Percentiles rank a stretch among this genome's conserved stretches.
Conservation (phyloP, 2,888 invertebrate genomes). For the Ashinkailepas kermadecensis region DNA sequence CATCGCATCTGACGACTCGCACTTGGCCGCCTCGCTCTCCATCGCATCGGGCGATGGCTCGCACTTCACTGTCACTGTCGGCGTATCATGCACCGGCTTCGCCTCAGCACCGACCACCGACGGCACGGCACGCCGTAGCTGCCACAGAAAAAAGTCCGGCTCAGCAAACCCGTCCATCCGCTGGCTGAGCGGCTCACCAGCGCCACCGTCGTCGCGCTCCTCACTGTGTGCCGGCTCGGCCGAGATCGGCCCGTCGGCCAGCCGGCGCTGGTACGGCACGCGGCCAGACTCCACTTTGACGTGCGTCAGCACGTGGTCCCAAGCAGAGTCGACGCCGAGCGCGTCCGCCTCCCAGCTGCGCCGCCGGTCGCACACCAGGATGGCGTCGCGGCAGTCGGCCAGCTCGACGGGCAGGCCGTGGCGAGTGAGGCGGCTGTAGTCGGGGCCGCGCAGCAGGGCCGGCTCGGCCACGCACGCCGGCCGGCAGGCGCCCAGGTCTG, state of each 20-base stretch:
- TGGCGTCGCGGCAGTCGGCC: slow-evolving; percentile 63
- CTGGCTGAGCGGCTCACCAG: background rate
- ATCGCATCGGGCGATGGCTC: background rate
- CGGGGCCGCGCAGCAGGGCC: slow-evolving; percentile 42
- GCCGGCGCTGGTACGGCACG: slow-evolving; percentile 49
- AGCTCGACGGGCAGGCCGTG: slow-evolving; percentile 70
- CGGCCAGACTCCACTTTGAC: slow-evolving; percentile 73
- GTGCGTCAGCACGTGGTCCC: slow-evolving; percentile 60
- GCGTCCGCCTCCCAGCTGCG: slow-evolving; percentile 62
- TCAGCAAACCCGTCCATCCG: background rate
- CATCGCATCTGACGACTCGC: background rate
- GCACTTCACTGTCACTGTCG: no score
- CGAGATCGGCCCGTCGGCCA: slow-evolving; percentile 39
- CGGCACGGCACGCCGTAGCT: background rate
- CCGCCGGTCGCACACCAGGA: slow-evolving; percentile 69
- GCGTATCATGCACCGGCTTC: background rate
- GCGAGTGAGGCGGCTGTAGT: slow-evolving; percentile 74
- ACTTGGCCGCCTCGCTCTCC: background rate
- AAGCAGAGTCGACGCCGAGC: background rate
- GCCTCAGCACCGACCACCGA: background rate
- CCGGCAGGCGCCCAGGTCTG: slow-evolving; percentile 43
- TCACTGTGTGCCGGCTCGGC: background rate
- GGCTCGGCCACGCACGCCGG: slow-evolving; percentile 32
- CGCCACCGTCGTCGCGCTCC: background rate
- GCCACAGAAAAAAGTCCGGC: background rate